phyloP scores from a whole-genome alignment of 2,888 invertebrate genomes.

The Drosophila limbata region DNA sequence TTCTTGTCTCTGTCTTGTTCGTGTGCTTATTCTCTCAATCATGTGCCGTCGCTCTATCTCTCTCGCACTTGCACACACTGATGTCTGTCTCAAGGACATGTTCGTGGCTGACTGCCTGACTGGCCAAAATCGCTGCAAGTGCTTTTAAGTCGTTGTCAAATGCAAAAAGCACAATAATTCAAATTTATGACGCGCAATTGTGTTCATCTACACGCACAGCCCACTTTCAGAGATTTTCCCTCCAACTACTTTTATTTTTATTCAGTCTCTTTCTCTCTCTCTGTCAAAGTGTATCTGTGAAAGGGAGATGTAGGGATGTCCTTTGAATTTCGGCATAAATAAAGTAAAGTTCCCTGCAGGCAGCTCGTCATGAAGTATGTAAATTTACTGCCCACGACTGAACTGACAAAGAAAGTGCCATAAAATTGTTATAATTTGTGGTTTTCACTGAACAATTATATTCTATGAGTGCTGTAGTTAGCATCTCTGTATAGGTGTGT shows the following conservation, averaged over 20 bases:
- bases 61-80: conserved; percentile 35
- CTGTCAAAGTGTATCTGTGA: neutral
- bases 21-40: conserved; percentile 6
- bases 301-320: conserved; percentile 2
- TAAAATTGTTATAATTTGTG: conserved; percentile 78
- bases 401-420: conserved; percentile 66
- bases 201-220: conserved; percentile 75
- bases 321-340: conserved; percentile 69
- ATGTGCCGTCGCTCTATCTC: conserved; percentile 20
- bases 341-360: conserved; percentile 67
- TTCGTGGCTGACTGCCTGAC: conserved; percentile 65
- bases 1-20: neutral
- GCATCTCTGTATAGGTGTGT: conserved; percentile 40
- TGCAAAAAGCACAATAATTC: conserved; percentile 81
- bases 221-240: conserved; percentile 48
- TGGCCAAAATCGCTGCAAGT: conserved; percentile 80
- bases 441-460: conserved; percentile 70
- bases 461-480: conserved; percentile 38
- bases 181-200: conserved; percentile 81
- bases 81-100: conserved; percentile 71
- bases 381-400: conserved; percentile 68
- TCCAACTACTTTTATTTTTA: conserved; percentile 7
- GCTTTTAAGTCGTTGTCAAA: conserved; percentile 80
- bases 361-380: conserved; percentile 73
- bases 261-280: neutral